A percentile compares a stretch with the other conserved stretches of the same genome.
Evolutionary conservation across 2,113 vertebrate genomes (phyloP).

Genomic region (Eulacestoma nigropectus): DNA sequence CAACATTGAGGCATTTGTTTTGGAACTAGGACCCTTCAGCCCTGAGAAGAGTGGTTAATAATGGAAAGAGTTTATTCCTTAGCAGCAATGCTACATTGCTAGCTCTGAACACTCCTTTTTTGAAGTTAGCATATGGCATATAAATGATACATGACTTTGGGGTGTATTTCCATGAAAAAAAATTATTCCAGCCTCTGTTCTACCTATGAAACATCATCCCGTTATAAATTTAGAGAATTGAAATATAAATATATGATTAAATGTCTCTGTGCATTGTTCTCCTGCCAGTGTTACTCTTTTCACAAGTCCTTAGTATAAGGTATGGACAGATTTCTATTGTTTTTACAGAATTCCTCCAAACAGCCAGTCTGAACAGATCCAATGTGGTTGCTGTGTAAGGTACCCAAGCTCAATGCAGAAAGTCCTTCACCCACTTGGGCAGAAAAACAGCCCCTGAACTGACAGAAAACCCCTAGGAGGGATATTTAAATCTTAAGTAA

Average conservation of each 20-base stretch:
- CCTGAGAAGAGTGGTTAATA: background rate
- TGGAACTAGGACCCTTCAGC: background rate
- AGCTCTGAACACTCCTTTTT: background rate
- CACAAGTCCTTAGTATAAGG: background rate
- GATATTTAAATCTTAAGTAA: conserved; percentile 77
- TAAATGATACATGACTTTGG: conserved; percentile 14
- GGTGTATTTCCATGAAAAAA: background rate
- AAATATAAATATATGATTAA: background rate
- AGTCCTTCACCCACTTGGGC: background rate
- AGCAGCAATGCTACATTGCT: background rate
- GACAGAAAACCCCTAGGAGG: conserved; percentile 68
- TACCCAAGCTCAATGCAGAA: background rate
- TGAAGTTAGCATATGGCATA: background rate
- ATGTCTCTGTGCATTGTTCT: background rate
- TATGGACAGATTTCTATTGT: background rate
- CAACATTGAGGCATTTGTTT: background rate
- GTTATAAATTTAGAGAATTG: background rate
- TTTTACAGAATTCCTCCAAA: background rate
- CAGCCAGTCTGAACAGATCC: background rate
- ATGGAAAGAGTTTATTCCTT: background rate
- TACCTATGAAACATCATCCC: background rate
- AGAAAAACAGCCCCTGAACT: conserved; percentile 53
- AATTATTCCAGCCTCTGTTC: background rate
- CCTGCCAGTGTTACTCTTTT: background rate
- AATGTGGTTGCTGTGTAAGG: background rate